Base-by-base conservation (phyloP, 2,888 invertebrate species). In the Myathropa florea region DNA sequence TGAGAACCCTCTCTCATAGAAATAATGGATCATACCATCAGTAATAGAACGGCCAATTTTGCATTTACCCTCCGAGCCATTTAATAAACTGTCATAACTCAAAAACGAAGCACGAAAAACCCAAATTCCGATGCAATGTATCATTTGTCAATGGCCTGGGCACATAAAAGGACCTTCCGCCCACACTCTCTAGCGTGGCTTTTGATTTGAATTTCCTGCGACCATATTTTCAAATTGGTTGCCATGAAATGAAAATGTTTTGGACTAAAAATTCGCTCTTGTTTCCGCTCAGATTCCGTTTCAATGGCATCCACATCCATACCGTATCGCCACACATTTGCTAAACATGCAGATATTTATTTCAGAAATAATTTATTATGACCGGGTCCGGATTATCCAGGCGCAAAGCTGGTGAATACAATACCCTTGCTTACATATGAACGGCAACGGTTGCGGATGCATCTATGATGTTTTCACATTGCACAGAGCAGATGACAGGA, bases 271-370 rank as follows among this genome's bases (percentile, higher is more conserved):
- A 53, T 78, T 21, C 53, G 10, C 26, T 9, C 46, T 4, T 28
- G 14, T 21, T 9, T 64, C 12, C 36, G 4, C 7, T 1, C 9
- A 33, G n/a, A n/a, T 12, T 46, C 46, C 46, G 46, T 4, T 46
- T 7, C 46, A 18, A 18, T 46, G 46, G 18, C 18, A 46, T 46
- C 46, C 46, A 18, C 18, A 46, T 18, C 46, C 36, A 28, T 30
- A 30, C 18, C 18, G 30, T 12, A 64, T 57, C 24, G 18, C 36
- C 21, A 65, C 24, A 46, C 59, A 83, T 79, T 39, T 46, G 46
- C 39, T 39, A 77, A 85, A 57, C 71, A 81, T 81, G 81, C 81
- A 61, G 81, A 85, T 76, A 85, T 84, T 76, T 39, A 85, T 72
- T 83, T 85, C 59, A 67, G 63, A 76, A 76, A 81, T 81, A 68